Percentiles rank a stretch among this genome's conserved stretches.
Evolutionary conservation across 2,888 invertebrate genomes (phyloP).

Genomic region (Stenotaenia linearis): DNA sequence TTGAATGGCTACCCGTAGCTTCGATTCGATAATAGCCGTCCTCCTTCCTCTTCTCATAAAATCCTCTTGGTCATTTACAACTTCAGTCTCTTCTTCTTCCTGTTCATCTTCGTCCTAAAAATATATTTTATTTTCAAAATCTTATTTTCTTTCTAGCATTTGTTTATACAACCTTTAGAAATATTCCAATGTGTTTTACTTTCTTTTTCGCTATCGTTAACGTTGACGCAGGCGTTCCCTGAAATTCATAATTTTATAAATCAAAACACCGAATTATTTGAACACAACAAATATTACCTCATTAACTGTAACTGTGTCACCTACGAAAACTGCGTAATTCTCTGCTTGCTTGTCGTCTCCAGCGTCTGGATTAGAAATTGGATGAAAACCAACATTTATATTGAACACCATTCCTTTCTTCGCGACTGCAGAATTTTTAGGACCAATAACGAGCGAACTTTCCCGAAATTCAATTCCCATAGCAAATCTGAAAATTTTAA

Average conservation of each 20-base stretch:
- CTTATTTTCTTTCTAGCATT: not conserved
- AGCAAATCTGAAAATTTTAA: constrained; percentile 60
- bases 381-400: constrained; percentile 84
- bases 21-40: constrained; percentile 86
- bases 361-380: constrained; percentile 72
- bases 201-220: constrained; percentile 91
- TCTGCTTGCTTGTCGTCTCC: constrained; percentile 72
- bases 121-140: constrained; percentile 58
- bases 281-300: constrained; percentile 55
- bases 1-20: constrained; percentile 59
- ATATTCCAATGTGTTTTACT: constrained; percentile 90
- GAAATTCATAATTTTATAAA: constrained; percentile 36
- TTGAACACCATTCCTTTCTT: constrained; percentile 95
- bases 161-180: constrained; percentile 58
- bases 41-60: constrained; percentile 64
- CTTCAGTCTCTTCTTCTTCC: constrained; percentile 62
- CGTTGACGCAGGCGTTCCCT: constrained; percentile 70
- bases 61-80: constrained; percentile 47
- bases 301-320: constrained; percentile 93
- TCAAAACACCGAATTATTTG: too few relatives aligned
- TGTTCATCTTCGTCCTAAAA: constrained; percentile 54
- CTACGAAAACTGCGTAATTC: constrained; percentile 86
- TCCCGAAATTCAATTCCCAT: constrained; percentile 99
- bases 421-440: constrained; percentile 72
- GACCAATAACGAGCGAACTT: constrained; percentile 82